phyloP scores from a whole-genome alignment of 2,113 vertebrate genomes.

The Sinocyclocheilus grahami region DNA sequence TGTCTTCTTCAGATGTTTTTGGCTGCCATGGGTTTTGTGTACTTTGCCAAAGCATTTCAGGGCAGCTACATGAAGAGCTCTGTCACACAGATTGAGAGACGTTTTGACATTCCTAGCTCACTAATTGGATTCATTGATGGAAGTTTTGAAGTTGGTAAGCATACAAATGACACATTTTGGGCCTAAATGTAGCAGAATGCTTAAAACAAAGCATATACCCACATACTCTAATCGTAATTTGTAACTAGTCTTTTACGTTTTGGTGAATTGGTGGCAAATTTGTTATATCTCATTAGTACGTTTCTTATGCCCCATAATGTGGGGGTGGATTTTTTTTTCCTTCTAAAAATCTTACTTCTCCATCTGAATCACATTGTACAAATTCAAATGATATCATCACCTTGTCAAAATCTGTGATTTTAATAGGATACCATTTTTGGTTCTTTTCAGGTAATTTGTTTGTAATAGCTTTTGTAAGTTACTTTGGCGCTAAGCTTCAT shows the following conservation, averaged over 20 bases:
- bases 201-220: too few species aligned
- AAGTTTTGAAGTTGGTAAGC: slow-evolving; percentile 90
- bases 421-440: not conserved
- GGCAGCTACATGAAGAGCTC: slow-evolving; percentile 88
- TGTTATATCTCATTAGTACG: slow-evolving; percentile 23
- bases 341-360: not conserved
- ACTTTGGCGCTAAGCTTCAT: slow-evolving; percentile 94
- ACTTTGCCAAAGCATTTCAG: slow-evolving; percentile 81
- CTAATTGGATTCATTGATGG: slow-evolving; percentile 85
- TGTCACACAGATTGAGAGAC: slow-evolving; percentile 90
- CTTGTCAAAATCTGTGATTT: not conserved
- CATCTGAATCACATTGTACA: not conserved
- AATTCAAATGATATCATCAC: not conserved
- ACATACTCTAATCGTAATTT: not conserved
- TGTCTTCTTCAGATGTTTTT: slow-evolving; percentile 55
- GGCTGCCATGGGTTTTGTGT: slow-evolving; percentile 79
- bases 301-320: not conserved
- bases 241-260: too few species aligned
- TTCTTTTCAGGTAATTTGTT: slow-evolving; percentile 87
- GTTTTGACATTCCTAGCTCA: slow-evolving; percentile 88
- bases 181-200: too few species aligned
- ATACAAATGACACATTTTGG: not conserved
- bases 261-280: not conserved
- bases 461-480: slow-evolving; percentile 91
- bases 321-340: too few species aligned